Evolutionary conservation across 2,888 invertebrate genomes (phyloP), one percentile per base, ranked within the genome.

Genomic region (Neocrepidodera transversa): DNA sequence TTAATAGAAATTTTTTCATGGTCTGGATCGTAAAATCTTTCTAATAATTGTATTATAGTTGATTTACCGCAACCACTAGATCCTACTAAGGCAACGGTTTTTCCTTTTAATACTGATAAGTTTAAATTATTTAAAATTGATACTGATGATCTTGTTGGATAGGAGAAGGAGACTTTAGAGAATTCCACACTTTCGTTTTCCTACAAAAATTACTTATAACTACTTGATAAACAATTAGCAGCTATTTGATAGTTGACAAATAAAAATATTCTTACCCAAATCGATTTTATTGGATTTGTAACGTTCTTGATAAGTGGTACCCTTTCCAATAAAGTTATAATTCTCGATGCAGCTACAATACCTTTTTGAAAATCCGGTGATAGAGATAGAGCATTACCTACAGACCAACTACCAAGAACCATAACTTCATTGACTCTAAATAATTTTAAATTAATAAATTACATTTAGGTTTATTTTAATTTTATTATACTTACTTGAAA

Each of bases 1-100:
- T 74, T 72, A 1, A 76, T 62, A 10, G 51, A 60, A 67, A 92
- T 84, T 47, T 83, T 75, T 2, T 93, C 93, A 3, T 77, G 79
- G 10, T 81, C 77, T 0, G 90, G 87, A 74, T 92, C 92, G 74
- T 95, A 95, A 76, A 92, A 93, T 57, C 93, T 81, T 77, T 92
- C 88, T 1, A 95, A 77, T 38, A 95, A 81, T 71, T 92, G 90
- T 57, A 95, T 87, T 48, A 91, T 85, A 0, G 95, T 95, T 49
- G 92, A 92, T 79, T 95, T 95, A 8, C 94, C 94, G 73, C 92
- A 92, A 0, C 95, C 95, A 61, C 91, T 92, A 1, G 85, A 78
- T 55, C 89, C 94, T 1, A 92, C 91, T 10, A 92, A 72, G 0
- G 92, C 92, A 1, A 91, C 79, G 0, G 90, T 91, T 76, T 88